Conservation (phyloP, 2,113 vertebrate genomes). For the Dinomys branickii region DNA sequence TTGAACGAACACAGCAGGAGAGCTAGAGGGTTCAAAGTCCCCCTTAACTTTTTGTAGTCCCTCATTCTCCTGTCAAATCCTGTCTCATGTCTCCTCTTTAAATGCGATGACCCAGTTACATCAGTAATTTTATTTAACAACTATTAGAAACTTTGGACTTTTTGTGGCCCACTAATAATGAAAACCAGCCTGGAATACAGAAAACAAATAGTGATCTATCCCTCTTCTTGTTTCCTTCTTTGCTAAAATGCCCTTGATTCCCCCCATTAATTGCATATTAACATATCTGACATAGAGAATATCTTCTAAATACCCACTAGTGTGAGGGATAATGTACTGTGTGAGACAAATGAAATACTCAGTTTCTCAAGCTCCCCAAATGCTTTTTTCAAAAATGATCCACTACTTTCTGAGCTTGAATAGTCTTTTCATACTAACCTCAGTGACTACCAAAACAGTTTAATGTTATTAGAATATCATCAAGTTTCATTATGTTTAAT, state of each 20-base stretch:
- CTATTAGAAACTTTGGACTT: neutral
- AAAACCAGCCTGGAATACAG: neutral
- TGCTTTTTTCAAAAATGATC: constrained; percentile 78
- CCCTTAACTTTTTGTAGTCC: neutral
- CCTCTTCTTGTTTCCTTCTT: constrained; percentile 13
- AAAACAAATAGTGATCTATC: constrained; percentile 28
- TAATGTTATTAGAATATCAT: constrained; percentile 84
- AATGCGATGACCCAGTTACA: neutral
- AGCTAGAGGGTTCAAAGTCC: neutral
- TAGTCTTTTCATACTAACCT: constrained; percentile 75
- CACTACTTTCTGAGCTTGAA: constrained; percentile 76
- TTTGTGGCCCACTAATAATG: neutral
- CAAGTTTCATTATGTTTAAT: constrained; percentile 85
- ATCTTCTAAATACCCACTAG: constrained; percentile 54
- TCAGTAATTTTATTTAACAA: constrained; percentile 5
- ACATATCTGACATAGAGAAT: constrained; percentile 54
- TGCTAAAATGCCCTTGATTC: constrained; percentile 51
- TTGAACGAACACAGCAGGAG: neutral
- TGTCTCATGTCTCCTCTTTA: neutral
- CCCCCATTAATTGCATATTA: constrained; percentile 37
- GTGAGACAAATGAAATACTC: constrained; percentile 38
- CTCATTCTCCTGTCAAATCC: neutral
- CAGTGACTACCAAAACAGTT: constrained; percentile 79
- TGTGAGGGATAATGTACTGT: neutral
- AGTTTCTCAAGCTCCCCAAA: constrained; percentile 62